phyloP scores from a whole-genome alignment of 37 sponge, comb jelly and placozoan genomes.

The Geodia barretti region DNA sequence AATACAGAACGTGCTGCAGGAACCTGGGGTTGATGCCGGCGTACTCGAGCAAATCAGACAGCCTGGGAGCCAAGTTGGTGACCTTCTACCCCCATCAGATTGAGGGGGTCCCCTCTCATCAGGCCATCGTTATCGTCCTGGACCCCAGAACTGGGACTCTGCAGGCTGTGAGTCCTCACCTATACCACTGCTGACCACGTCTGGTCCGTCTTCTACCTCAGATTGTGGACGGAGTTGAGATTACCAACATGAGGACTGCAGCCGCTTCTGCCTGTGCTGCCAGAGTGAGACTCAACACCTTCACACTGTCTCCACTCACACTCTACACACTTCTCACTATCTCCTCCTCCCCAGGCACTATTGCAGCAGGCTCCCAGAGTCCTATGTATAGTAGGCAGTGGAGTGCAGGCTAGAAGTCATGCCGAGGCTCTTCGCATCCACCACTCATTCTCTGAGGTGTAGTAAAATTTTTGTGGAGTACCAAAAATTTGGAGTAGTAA shows the following conservation, averaged over 20 bases:
- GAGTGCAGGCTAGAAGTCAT: constrained; percentile 91
- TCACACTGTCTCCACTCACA: neutral
- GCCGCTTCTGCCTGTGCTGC: constrained; percentile 92
- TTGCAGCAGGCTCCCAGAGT: constrained; percentile 36
- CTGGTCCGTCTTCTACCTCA: constrained; percentile 14
- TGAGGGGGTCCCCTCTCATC: constrained; percentile 58
- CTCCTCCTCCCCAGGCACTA: constrained; percentile 41
- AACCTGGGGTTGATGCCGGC: constrained; percentile 74
- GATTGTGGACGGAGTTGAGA: constrained; percentile 81
- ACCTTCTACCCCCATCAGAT: constrained; percentile 68
- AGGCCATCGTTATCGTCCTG: constrained; percentile 73
- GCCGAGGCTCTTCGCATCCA: constrained; percentile 45
- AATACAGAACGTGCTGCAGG: constrained; percentile 4
- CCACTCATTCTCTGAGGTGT: constrained; percentile 31
- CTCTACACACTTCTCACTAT: constrained; percentile 5
- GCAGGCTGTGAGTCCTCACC: constrained; percentile 60
- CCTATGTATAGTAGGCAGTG: constrained; percentile 89
- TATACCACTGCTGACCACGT: neutral
- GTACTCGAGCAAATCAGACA: constrained; percentile 31
- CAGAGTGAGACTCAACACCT: constrained; percentile 50
- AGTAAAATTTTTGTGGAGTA: too few relatives aligned
- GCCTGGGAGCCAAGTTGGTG: constrained; percentile 74
- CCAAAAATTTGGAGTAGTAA: too few relatives aligned
- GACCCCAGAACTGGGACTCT: constrained; percentile 68
- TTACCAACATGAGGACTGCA: constrained; percentile 92